A percentile compares a stretch with the other conserved stretches of the same genome.
These are phyloP conservation scores for Globodera rostochiensis DNA, from an alignment of 1,140 invertebrate genomes.

Conservation along the genomic window DNA sequence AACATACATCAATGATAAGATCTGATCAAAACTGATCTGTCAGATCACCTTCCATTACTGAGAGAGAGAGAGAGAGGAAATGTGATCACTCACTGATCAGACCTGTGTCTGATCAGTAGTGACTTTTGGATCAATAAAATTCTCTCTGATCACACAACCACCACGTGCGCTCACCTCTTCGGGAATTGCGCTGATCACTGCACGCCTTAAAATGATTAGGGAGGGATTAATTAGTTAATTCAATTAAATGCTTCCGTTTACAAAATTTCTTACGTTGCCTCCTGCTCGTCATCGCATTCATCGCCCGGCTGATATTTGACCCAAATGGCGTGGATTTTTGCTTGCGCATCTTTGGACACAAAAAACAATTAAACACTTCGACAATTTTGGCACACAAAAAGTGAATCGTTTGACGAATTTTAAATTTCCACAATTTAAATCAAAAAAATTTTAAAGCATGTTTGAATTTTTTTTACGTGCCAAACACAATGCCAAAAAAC, in stretches of 20 bases:
- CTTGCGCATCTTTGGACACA: constrained; percentile 41
- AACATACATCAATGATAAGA: no score
- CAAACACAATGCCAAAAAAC: not conserved
- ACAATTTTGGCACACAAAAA: not conserved
- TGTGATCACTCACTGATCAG: no score
- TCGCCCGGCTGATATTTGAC: constrained; percentile 60
- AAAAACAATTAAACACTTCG: no score
- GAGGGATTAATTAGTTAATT: not conserved
- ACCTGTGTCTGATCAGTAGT: no score
- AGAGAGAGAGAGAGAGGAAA: no score
- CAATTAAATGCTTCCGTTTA: not conserved
- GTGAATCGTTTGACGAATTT: not conserved
- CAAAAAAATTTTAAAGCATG: no score
- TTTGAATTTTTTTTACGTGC: no score
- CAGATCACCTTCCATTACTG: no score
- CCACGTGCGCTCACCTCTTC: constrained; percentile 21
- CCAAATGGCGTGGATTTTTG: constrained; percentile 58
- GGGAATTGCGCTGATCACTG: constrained; percentile 24
- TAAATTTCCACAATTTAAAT: not conserved
- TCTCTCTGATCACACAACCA: not conserved
- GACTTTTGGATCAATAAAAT: no score
- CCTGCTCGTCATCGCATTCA: constrained; percentile 55
- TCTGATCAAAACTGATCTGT: no score
- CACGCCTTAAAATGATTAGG: constrained; percentile 6
- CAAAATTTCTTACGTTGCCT: constrained; percentile 37